These are phyloP conservation scores for Druon quercuslanigerum DNA, from an alignment of 1,140 invertebrate genomes.

Conservation along the genomic window DNA sequence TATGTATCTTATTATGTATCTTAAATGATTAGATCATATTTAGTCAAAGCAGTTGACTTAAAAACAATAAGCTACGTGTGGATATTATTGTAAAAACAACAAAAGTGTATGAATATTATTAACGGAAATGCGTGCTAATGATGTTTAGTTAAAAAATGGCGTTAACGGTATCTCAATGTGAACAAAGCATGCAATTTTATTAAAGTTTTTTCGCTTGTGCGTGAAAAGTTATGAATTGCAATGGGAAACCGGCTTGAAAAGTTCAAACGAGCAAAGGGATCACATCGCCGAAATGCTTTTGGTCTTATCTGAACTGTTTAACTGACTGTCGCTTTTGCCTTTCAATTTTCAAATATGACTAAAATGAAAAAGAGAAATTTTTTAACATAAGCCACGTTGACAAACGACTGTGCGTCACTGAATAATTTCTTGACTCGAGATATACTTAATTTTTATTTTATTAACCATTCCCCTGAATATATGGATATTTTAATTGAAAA, in stretches of 20 bases:
- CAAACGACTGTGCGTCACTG: too few species aligned
- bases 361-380: neutral
- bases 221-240: neutral
- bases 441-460: too few species aligned
- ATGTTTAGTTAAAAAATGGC: constrained; percentile 1
- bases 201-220: neutral
- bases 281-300: neutral
- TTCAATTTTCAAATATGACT: neutral
- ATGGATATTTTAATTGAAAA: neutral
- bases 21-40: constrained; percentile 18
- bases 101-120: constrained; percentile 7
- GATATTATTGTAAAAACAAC: constrained; percentile 28
- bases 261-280: neutral
- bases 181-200: constrained; percentile 15
- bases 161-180: neutral
- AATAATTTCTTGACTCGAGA: too few species aligned
- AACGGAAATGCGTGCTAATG: constrained; percentile 15
- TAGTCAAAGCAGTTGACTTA: constrained; percentile 29
- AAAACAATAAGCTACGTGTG: constrained; percentile 14
- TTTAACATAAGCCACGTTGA: too few species aligned
- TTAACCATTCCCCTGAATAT: too few species aligned
- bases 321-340: neutral
- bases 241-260: neutral
- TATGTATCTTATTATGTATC: constrained; percentile 36
- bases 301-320: neutral